Percentiles rank a stretch among this genome's conserved stretches.
Conservation (phyloP, 2,797 vertebrate genomes). For the Cynopterus sphinx region DNA sequence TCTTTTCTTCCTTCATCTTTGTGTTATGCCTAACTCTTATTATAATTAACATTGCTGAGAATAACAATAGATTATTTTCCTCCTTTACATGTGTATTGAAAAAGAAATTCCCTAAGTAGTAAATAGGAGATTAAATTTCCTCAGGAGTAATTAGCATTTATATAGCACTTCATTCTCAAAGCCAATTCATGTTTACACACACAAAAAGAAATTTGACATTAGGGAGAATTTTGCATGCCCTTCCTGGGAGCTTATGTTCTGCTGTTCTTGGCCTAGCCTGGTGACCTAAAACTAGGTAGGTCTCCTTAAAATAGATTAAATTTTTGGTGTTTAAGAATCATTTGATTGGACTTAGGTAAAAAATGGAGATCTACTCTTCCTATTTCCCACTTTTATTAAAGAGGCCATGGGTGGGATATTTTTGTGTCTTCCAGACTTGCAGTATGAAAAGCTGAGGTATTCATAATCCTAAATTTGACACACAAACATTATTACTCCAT, state of each 20-base stretch:
- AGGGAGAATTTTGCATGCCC: neutral
- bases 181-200: conserved; percentile 30
- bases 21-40: conserved; percentile 4
- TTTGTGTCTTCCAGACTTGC: neutral
- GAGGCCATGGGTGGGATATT: neutral
- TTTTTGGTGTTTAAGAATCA: neutral
- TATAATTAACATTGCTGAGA: conserved; percentile 62
- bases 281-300: neutral
- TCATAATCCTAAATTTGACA: neutral
- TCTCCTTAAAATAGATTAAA: neutral
- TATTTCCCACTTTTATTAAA: neutral
- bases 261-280: neutral
- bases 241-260: neutral
- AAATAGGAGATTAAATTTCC: conserved; percentile 70
- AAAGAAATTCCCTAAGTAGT: conserved; percentile 67
- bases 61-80: conserved; percentile 53
- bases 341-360: neutral
- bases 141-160: conserved; percentile 74
- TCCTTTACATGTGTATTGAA: conserved; percentile 61
- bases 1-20: conserved; percentile 23
- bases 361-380: neutral
- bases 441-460: neutral
- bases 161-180: conserved; percentile 54
- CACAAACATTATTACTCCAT: neutral
- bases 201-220: conserved; percentile 26